Base-by-base conservation (phyloP, 2,797 vertebrate species). In the Mormyrus hasselquistii region DNA sequence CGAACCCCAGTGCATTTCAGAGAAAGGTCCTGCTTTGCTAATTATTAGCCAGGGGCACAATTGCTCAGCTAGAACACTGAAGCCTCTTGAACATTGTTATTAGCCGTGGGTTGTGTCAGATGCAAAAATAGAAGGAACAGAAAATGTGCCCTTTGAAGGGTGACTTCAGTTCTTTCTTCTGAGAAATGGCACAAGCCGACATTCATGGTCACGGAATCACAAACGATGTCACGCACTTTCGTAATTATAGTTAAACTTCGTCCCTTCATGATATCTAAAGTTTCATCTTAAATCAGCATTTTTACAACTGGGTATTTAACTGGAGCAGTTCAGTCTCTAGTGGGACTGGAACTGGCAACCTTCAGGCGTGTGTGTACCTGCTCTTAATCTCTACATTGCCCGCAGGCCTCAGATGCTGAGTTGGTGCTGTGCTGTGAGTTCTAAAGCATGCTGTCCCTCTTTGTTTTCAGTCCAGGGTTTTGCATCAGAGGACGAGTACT, bases 401-500 rank as follows among this genome's bases (percentile, higher is more conserved):
- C 22, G 41, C 41, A 82, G 76, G 16, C 38, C 41, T 82, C 76
- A 82, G 76, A 82, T 82, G 76, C 76, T n/a, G 41, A 82, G 76
- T 82, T 47, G 41, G 41, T 47, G 41, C 47, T 85, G 83, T 85
- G 25, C 83, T 85, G 49, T 8, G 44, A 50, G 83, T 16, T 59
- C 49, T 87, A 41, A 53, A 34, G 47, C 10, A 41, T 65, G 14
- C 88, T 59, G 69, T n/a, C 22, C 19, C 7, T 90, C 87, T 91
- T 62, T 92, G 44, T 89, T 91, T 47, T 88, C 89, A 95, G 95
- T 92, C 50, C 90, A 91, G 34, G 94, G 94, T 89, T 91, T 95
- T 89, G 92, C 91, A 16, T 95, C 95, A 25, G 95, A 96, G 1
- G 95, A 95, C 0, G 96, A 96, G 92, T 94, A 93, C 92, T 92